Conservation (phyloP, 2,797 vertebrate genomes). For the Sebastes trivittatus region DNA sequence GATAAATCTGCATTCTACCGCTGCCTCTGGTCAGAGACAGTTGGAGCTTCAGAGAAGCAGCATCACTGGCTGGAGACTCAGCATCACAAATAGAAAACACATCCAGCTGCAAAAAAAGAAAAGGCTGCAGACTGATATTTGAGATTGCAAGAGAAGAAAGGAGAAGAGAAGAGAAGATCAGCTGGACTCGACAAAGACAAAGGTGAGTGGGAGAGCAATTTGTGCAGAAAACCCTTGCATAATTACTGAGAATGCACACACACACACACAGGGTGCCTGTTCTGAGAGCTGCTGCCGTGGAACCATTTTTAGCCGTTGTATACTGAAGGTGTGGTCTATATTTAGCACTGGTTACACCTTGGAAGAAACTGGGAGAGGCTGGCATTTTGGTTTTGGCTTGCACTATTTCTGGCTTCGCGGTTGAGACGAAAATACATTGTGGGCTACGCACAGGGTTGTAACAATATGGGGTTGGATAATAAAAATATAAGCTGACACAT, state of each 20-base stretch:
- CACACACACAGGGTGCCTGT: constrained; percentile 16
- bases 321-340: constrained; percentile 73
- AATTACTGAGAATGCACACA: constrained; percentile 27
- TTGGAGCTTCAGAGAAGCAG: constrained; percentile 51
- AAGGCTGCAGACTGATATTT: constrained; percentile 20
- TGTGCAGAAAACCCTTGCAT: constrained; percentile 13
- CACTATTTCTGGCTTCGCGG: constrained; percentile 70
- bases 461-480: constrained; percentile 54
- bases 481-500: constrained; percentile 49
- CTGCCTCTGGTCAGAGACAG: constrained; percentile 71
- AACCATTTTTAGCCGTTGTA: constrained; percentile 60
- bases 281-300: constrained; percentile 26
- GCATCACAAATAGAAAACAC: constrained; percentile 1
- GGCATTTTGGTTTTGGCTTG: constrained; percentile 62
- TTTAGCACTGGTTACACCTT: constrained; percentile 74
- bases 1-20: constrained; percentile 74
- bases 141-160: not conserved
- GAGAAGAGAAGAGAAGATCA: not conserved
- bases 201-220: constrained; percentile 64
- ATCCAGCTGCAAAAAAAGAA: not conserved
- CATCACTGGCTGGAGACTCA: constrained; percentile 35
- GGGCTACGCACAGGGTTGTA: constrained; percentile 53
- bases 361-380: constrained; percentile 73
- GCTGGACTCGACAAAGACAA: constrained; percentile 15
- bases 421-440: constrained; percentile 57